These are phyloP conservation scores for Corythaeola cristata DNA, from an alignment of 2,113 vertebrate species.

Conservation along the genomic window DNA sequence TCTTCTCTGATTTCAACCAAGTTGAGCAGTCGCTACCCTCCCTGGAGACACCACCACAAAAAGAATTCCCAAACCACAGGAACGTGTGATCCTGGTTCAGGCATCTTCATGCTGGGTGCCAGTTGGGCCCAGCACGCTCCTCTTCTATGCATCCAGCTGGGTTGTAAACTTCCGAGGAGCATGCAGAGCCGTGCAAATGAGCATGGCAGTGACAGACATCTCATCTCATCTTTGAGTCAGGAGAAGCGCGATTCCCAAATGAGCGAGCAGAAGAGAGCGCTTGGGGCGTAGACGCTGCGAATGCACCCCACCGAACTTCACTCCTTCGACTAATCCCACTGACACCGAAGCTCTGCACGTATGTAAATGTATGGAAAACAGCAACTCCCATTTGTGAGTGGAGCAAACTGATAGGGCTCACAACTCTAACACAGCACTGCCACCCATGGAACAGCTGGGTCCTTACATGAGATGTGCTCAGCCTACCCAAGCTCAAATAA, in stretches of 20 bases:
- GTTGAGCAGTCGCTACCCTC: neutral
- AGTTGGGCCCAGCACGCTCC: neutral
- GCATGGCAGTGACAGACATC: neutral
- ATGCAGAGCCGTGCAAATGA: neutral
- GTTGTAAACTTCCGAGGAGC: neutral
- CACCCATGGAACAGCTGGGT: neutral
- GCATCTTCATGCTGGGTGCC: neutral
- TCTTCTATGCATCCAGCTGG: neutral
- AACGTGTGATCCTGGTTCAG: neutral
- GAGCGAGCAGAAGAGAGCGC: neutral
- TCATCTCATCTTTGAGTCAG: neutral
- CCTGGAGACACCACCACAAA: neutral
- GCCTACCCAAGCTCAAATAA: neutral
- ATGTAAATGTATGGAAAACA: neutral
- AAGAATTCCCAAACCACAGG: neutral
- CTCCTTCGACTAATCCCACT: neutral
- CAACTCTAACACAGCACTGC: neutral
- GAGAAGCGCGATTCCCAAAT: neutral
- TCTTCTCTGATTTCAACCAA: neutral
- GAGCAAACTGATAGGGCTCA: neutral
- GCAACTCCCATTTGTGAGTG: neutral
- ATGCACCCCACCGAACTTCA: neutral
- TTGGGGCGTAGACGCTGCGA: neutral
- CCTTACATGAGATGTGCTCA: neutral
- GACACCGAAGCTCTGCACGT: neutral